Base-by-base conservation (phyloP, 2,797 vertebrate genomes). In the Loris lydekkerianus region DNA sequence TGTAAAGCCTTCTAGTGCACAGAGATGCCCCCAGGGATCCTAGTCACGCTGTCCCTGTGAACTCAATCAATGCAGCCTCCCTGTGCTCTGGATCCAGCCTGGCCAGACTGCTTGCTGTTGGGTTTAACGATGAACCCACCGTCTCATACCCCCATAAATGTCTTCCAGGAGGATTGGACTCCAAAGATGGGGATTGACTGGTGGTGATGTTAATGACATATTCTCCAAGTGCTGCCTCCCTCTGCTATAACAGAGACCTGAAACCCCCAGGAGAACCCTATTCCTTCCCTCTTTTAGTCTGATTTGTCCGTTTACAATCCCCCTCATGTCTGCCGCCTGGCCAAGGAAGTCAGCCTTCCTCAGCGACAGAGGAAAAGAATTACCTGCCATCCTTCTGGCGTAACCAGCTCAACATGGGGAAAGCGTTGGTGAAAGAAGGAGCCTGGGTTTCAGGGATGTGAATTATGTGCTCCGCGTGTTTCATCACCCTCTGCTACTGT, bases 401-500 rank as follows among this genome's bases (percentile, higher is more conserved):
- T 96, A 78, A 96, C 97, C 97, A 93, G 96, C 82, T 93, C 78
- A 93, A 83, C 15, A 46, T 11, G 93, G 93, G 49, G 94, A 92
- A 96, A 90, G 92, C 90, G n/a, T n/a, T 83, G 0, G 8, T 82
- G 97, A 92, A 89, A 61, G 92, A 96, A 91, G 96, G 27, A 95
- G 58, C 92, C 85, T 20, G 87, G 85, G 86, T 96, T 96, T 97
- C 31, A 34, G 61, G 60, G 92, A 96, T 94, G 95, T 96, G 98
- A 97, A 96, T 93, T 83, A 94, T 93, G 86, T 80, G 96, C 92
- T 97, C 58, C 97, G 84, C 96, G 86, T n/a, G 56, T 97, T 98
- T 97, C 96, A 92, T 97, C 97, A 97, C 97, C 96, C 49, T 96
- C 86, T 43, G 94, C 95, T 97, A 96, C 97, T 94, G 95, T 95